Percentiles rank a stretch among this genome's conserved stretches.
Evolutionary conservation across 2,797 vertebrate species (phyloP).

Genomic region (Hoplostethus atlanticus): DNA sequence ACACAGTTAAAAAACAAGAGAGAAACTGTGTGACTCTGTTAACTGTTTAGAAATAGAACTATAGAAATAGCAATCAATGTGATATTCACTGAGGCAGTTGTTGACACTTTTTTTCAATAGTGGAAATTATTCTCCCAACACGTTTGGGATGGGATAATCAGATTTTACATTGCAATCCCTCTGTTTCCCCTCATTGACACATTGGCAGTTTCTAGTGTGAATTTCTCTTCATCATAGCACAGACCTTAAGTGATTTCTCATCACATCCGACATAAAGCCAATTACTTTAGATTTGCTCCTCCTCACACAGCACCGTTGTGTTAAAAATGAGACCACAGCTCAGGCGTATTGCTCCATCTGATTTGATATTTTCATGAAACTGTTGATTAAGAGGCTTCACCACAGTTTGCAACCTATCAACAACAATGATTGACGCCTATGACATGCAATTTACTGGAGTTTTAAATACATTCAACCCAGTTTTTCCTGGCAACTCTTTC

Average conservation of each 20-base stretch:
- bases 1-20: neutral
- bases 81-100: neutral
- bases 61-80: neutral
- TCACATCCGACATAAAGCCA: conserved; percentile 10
- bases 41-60: neutral
- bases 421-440: conserved; percentile 17
- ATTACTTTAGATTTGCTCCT: conserved; percentile 20
- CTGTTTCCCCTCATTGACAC: neutral
- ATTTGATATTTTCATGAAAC: conserved; percentile 47
- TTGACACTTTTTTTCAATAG: neutral
- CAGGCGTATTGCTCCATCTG: conserved; percentile 44
- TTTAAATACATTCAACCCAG: conserved; percentile 6
- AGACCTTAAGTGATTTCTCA: conserved; percentile 11
- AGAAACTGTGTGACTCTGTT: neutral
- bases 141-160: neutral
- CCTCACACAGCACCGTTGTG: conserved; percentile 19
- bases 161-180: neutral
- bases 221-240: neutral
- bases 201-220: neutral
- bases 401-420: conserved; percentile 36
- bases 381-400: conserved; percentile 39
- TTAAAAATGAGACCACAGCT: conserved; percentile 46
- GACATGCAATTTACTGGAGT: conserved; percentile 30
- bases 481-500: neutral
- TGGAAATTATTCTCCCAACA: conserved; percentile 1